These are phyloP conservation scores for Calephelis nemesis DNA, from an alignment of 1,140 invertebrate genomes.

Conservation along the genomic window DNA sequence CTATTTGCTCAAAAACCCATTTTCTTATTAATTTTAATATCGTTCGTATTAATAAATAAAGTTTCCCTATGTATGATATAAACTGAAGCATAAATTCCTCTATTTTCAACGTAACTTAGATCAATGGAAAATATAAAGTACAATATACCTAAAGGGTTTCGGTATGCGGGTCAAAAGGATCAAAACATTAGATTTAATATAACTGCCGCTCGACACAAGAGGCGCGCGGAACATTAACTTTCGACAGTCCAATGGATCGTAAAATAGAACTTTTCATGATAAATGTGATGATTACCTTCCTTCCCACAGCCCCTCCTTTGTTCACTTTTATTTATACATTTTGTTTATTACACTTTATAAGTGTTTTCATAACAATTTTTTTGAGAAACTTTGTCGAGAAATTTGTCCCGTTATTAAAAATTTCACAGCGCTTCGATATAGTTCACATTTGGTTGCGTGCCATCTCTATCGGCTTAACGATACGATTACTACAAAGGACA, in stretches of 20 bases:
- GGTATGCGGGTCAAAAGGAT: constrained; percentile 17
- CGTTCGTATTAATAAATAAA: background rate
- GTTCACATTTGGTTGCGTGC: constrained; percentile 41
- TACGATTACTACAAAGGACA: constrained; percentile 58
- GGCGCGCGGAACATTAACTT: constrained; percentile 20
- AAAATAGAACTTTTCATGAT: constrained; percentile 26
- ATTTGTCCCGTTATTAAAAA: constrained; percentile 26
- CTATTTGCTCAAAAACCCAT: too few species aligned
- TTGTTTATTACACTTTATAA: constrained; percentile 58
- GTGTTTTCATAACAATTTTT: constrained; percentile 42
- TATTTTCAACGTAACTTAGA: too few species aligned
- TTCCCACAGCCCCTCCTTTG: constrained; percentile 62
- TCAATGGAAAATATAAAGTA: constrained; percentile 5
- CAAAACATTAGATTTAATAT: constrained; percentile 27
- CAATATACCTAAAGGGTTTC: constrained; percentile 13
- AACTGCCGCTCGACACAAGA: constrained; percentile 22
- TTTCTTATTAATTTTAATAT: too few species aligned
- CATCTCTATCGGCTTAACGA: constrained; percentile 47
- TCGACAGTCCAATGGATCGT: constrained; percentile 23
- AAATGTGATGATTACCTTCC: constrained; percentile 51
- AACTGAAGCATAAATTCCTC: too few species aligned
- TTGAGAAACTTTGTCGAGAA: constrained; percentile 9
- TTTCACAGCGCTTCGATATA: constrained; percentile 34
- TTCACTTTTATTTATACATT: constrained; percentile 60
- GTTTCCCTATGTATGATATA: background rate